phyloP scores from a whole-genome alignment of 2,888 invertebrate genomes.

The Scaptomyza tumidula region DNA sequence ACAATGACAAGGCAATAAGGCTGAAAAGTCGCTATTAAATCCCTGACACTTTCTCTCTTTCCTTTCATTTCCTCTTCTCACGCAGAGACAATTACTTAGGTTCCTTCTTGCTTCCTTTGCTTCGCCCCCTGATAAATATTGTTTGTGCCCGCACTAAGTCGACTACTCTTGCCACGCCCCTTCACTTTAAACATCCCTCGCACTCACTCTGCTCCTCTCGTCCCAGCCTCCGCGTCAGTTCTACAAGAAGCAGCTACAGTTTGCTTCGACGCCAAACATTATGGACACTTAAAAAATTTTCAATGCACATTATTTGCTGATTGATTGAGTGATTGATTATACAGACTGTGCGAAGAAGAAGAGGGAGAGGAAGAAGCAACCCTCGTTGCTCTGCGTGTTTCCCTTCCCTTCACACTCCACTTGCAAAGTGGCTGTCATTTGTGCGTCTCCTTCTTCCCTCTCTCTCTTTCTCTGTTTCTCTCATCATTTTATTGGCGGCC shows the following conservation, averaged over 20 bases:
- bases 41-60: constrained; percentile 29
- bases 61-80: too few relatives aligned
- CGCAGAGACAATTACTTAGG: constrained; percentile 52
- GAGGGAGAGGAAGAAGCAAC: neutral
- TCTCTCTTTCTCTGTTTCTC: neutral
- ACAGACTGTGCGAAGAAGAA: constrained; percentile 36
- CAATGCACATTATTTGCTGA: constrained; percentile 81
- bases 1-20: constrained; percentile 59
- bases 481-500: constrained; percentile 63
- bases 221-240: too few relatives aligned
- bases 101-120: neutral
- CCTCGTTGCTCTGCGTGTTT: neutral
- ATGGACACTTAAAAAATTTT: constrained; percentile 73
- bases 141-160: neutral
- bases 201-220: neutral
- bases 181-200: neutral
- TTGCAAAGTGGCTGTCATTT: constrained; percentile 61
- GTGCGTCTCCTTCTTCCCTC: constrained; percentile 6
- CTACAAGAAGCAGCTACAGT: constrained; percentile 15
- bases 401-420: neutral
- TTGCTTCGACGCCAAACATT: constrained; percentile 70
- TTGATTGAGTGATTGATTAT: constrained; percentile 77
- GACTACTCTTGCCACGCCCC: constrained; percentile 28
- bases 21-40: constrained; percentile 48
- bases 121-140: constrained; percentile 27